These are phyloP conservation scores for Dicrurus megarhynchus DNA, from an alignment of 2,113 vertebrate species.

Conservation along the genomic window DNA sequence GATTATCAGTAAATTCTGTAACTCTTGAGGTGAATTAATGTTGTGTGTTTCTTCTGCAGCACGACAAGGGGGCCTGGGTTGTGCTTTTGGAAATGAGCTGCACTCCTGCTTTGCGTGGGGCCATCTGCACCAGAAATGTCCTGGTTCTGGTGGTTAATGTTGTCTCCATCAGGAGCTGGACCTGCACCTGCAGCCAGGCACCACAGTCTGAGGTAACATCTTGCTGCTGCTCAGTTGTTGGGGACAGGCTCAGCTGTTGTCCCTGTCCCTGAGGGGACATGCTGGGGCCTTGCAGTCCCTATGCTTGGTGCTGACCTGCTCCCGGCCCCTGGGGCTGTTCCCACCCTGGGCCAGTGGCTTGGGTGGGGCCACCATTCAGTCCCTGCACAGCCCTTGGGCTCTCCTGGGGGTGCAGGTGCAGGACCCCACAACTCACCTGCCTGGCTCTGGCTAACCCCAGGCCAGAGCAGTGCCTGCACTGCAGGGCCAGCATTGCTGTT, in stretches of 20 bases:
- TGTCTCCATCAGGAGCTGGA: not conserved
- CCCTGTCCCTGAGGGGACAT: rapidly evolving
- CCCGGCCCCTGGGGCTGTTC: rapidly evolving
- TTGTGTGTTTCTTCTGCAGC: not conserved
- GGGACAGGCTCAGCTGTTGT: not conserved
- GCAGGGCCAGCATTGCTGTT: rapidly evolving
- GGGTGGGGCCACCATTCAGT: rapidly evolving
- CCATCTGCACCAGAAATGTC: not conserved
- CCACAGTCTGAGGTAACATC: not conserved
- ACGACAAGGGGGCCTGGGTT: rapidly evolving
- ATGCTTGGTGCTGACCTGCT: not conserved
- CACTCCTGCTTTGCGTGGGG: rapidly evolving
- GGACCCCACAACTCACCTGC: not conserved
- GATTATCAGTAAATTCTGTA: conserved; percentile 39
- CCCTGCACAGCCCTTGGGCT: rapidly evolving
- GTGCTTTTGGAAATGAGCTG: not conserved
- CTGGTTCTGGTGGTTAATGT: not conserved
- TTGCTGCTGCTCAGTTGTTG: rapidly evolving
- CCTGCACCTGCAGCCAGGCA: not conserved
- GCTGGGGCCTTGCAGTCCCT: not conserved
- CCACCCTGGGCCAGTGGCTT: not conserved
- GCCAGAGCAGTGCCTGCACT: rapidly evolving
- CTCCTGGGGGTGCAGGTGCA: rapidly evolving
- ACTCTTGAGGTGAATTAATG: rapidly evolving
- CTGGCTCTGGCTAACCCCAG: not conserved